These are phyloP conservation scores for Bathynomus jamesi DNA, from an alignment of 1,140 invertebrate species.

Conservation along the genomic window DNA sequence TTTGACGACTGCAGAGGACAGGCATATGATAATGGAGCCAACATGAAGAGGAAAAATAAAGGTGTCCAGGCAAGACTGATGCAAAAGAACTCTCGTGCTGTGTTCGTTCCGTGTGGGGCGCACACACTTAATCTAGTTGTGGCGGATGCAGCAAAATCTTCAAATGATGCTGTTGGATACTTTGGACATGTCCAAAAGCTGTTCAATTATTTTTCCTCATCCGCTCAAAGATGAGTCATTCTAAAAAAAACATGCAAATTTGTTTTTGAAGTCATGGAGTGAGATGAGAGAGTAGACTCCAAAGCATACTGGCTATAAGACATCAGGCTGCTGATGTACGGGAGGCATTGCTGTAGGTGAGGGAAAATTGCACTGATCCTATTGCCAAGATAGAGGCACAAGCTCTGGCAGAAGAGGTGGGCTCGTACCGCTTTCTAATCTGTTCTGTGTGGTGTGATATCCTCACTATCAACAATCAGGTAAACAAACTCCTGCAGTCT, in stretches of 20 bases:
- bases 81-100: conserved; percentile 14
- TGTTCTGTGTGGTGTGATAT: conserved; percentile 26
- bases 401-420: no score
- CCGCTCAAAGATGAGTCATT: conserved; percentile 35
- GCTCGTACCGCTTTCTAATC: no score
- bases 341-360: conserved; percentile 14
- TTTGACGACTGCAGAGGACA: conserved; percentile 22
- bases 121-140: conserved; percentile 22
- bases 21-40: conserved; percentile 21
- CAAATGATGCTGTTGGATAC: conserved; percentile 15
- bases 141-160: conserved; percentile 21
- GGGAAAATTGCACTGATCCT: conserved; percentile 4
- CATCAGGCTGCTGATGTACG: conserved; percentile 10
- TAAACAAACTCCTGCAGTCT: conserved; percentile 13
- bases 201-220: conserved; percentile 36
- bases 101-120: conserved; percentile 11
- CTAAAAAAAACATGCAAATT: no score
- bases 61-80: neutral
- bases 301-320: no score
- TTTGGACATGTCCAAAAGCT: conserved; percentile 24
- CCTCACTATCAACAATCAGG: neutral
- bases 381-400: conserved; percentile 1
- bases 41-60: no score
- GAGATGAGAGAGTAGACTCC: no score
- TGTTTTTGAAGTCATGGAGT: no score